These are phyloP conservation scores for Chinchilla lanigera DNA, from an alignment of 2,113 vertebrate species.

Conservation along the genomic window DNA sequence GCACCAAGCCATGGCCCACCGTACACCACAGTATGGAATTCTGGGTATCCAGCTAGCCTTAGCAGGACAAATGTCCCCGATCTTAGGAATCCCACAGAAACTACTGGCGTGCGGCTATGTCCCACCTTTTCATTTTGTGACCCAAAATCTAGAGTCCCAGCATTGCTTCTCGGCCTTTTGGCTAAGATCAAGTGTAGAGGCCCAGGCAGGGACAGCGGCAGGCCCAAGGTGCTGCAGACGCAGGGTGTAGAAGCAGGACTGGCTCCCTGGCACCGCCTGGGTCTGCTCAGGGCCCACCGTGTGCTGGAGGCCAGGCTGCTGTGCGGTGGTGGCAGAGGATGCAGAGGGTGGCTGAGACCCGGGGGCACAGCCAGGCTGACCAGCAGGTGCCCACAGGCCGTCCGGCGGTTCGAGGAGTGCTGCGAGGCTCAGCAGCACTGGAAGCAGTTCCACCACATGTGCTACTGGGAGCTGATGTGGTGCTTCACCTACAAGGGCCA, in stretches of 20 bases:
- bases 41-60: neutral
- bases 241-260: neutral
- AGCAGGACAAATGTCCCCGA: neutral
- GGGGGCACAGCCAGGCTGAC: neutral
- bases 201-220: neutral
- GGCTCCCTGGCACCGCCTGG: neutral
- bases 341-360: accelerated
- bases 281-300: neutral
- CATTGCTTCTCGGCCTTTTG: neutral
- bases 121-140: neutral
- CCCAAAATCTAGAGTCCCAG: neutral
- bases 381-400: constrained; percentile 86
- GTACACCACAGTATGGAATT: neutral
- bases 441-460: constrained; percentile 99
- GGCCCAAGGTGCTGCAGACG: neutral
- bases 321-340: neutral
- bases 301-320: neutral
- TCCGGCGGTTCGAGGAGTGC: constrained; percentile 94
- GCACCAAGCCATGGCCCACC: neutral
- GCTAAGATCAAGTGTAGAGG: neutral
- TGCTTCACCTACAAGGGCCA: constrained; percentile 97
- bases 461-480: constrained; percentile 99
- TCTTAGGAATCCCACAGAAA: neutral
- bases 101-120: neutral
- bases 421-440: constrained; percentile 97